Evolutionary conservation across 2,888 invertebrate species (phyloP), one percentile per base, ranked within the genome.

Genomic region (Itoplectis maculator): DNA sequence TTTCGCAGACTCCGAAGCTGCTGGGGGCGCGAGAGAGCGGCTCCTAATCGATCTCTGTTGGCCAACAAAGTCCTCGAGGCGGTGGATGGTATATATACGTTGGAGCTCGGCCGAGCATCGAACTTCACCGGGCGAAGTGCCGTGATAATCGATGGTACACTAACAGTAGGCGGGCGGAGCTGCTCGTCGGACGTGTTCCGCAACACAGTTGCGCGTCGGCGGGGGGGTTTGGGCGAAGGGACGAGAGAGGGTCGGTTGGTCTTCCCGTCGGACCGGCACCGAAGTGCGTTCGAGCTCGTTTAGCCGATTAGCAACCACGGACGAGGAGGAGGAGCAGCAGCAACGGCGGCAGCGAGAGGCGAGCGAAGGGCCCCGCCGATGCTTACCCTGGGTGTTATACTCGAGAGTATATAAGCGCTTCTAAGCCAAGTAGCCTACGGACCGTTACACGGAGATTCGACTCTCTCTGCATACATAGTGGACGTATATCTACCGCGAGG

Each of bases 221-320:
- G 79, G 51, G 76, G 61, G 79, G 51, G 73, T 63, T 79, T n/a
- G n/a, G 59, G 69, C 29, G 79, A 75, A 79, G 68, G 18, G 76
- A 68, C 2, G 45, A n/a, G 61, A 59, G 72, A 18, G 75, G 56
- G 35, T 59, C 13, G 73, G 61, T 79, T 72, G 69, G 73, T 80
- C 77, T 80, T 83, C 80, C 73, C 83, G 80, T 84, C 65, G 83
- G 85, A 87, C 86, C 88, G 87, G 85, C 84, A 70, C 84, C 87
- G 84, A 89, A 91, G 90, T 91, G 89, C 90, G 88, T 91, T 92
- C 87, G 87, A 91, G 91, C 91, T 92, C 88, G 90, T 92, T 91
- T 91, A 88, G 88, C 88, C 89, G 89, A 91, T 91, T 91, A 91
- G 89, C 86, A 85, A 90, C 87, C 87, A 83, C 85, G 87, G 84